Percentiles rank a stretch among this genome's conserved stretches.
Conservation (phyloP, 1,140 invertebrate genomes). For the Bombyx mandarina region DNA sequence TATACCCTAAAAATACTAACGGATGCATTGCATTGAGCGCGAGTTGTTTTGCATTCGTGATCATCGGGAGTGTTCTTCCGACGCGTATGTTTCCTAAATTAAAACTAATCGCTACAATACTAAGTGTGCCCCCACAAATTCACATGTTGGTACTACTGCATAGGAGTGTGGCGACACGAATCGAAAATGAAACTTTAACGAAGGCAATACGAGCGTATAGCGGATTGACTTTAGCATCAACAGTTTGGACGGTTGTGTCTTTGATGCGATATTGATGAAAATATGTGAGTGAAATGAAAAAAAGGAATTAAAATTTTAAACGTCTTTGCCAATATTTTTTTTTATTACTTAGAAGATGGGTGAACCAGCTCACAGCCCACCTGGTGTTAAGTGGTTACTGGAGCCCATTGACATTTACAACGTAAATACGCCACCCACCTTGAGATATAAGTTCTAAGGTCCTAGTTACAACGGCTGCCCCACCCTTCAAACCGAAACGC, state of each 20-base stretch:
- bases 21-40: conserved; percentile 15
- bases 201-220: conserved; percentile 19
- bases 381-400: too few species aligned
- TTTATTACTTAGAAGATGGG: too few species aligned
- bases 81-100: conserved; percentile 22
- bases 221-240: conserved; percentile 18
- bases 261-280: neutral
- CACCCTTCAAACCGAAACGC: too few species aligned
- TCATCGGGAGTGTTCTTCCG: conserved; percentile 23
- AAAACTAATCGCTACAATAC: conserved; percentile 21
- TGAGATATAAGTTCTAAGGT: too few species aligned
- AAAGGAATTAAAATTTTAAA: too few species aligned
- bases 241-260: conserved; percentile 20
- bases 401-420: too few species aligned
- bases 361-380: too few species aligned
- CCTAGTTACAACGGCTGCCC: too few species aligned
- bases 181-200: conserved; percentile 20
- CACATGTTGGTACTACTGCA: conserved; percentile 28
- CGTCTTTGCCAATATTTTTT: too few species aligned
- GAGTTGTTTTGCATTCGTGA: conserved; percentile 20
- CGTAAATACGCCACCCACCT: too few species aligned
- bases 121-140: conserved; percentile 30
- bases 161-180: conserved; percentile 14
- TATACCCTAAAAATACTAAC: conserved; percentile 18
- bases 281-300: too few species aligned